Evolutionary conservation across 2,113 vertebrate genomes (phyloP).

Genomic region (Tragelaphus imberbis): DNA sequence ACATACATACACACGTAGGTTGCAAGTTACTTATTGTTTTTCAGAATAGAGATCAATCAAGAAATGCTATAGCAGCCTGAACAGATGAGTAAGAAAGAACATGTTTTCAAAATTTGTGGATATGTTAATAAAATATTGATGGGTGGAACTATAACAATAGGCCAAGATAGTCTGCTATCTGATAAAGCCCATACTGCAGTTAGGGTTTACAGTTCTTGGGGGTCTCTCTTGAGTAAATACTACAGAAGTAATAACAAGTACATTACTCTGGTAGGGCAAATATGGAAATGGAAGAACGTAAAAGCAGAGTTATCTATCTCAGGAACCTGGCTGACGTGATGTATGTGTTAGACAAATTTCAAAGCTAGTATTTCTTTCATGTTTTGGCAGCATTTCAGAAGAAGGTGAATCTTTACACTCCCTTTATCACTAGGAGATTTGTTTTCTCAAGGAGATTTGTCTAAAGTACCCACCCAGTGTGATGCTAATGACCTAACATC

Average conservation of each 20-base stretch:
- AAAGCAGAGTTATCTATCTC: background rate
- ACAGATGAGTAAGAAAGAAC: background rate
- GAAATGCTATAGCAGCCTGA: background rate
- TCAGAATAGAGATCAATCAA: slow-evolving; percentile 7
- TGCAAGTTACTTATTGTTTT: background rate
- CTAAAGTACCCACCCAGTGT: background rate
- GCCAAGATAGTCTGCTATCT: background rate
- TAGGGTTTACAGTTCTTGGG: background rate
- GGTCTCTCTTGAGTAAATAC: background rate
- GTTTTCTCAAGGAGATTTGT: background rate
- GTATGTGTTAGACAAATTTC: background rate
- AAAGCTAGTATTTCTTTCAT: slow-evolving; percentile 18
- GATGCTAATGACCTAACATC: background rate
- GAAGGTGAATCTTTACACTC: background rate
- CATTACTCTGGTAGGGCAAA: background rate
- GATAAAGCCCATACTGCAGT: background rate
- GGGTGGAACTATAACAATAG: background rate
- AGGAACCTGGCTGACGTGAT: slow-evolving; percentile 12
- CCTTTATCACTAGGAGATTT: background rate
- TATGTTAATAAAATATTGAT: background rate
- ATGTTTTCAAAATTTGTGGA: slow-evolving; percentile 10
- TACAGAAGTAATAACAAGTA: background rate
- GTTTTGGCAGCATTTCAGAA: slow-evolving; percentile 35
- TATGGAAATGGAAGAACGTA: background rate
- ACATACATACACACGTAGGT: background rate